Evolutionary conservation across 2,888 invertebrate species (phyloP).

Genomic region (Steinernema carpocapsae): DNA sequence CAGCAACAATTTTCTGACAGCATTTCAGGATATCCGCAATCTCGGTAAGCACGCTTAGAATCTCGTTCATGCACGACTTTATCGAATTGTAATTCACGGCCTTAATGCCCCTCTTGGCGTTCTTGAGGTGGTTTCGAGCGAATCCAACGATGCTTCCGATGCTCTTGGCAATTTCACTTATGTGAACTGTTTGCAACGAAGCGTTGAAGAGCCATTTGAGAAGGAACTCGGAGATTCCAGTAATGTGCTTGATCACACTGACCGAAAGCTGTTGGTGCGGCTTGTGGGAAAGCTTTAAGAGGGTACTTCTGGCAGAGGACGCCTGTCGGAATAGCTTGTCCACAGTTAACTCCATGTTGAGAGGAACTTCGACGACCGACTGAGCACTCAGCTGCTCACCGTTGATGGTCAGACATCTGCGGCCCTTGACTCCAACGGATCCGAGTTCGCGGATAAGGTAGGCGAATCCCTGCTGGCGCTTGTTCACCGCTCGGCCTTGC

Average conservation of each 20-base stretch:
- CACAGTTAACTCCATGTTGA: constrained; percentile 36
- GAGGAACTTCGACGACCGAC: constrained; percentile 28
- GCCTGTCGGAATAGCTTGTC: constrained; percentile 40
- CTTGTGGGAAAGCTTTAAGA: constrained; percentile 42
- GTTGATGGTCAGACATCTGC: constrained; percentile 43
- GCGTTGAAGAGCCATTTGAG: constrained; percentile 41
- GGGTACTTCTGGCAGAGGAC: constrained; percentile 46
- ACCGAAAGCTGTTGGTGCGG: constrained; percentile 41
- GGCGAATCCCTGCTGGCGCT: constrained; percentile 48
- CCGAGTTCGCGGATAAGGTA: constrained; percentile 41
- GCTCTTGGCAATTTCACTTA: neutral
- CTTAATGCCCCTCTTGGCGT: neutral
- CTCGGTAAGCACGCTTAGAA: neutral
- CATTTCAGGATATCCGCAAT: neutral
- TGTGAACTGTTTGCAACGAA: neutral
- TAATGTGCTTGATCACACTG: constrained; percentile 41
- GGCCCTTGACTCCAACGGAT: constrained; percentile 42
- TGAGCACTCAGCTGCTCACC: constrained; percentile 44
- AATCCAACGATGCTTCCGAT: neutral
- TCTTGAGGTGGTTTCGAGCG: neutral
- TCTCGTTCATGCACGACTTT: neutral
- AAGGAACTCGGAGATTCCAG: constrained; percentile 43
- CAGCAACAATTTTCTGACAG: neutral
- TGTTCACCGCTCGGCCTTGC: constrained; percentile 46
- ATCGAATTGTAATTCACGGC: neutral